These are phyloP conservation scores for Calosoma granatense DNA, from an alignment of 1,140 invertebrate species.

Conservation along the genomic window DNA sequence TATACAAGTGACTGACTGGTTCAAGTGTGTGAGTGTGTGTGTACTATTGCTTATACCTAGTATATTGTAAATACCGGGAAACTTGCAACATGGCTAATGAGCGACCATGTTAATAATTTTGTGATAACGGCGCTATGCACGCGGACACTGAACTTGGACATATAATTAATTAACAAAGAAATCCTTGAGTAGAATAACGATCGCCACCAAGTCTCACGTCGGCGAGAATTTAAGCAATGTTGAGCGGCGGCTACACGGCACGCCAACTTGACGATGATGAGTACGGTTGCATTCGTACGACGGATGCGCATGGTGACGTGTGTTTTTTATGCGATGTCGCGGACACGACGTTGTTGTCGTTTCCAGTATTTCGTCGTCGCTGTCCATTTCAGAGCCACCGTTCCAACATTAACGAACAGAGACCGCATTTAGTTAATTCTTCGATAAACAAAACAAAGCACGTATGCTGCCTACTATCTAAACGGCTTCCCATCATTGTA, in stretches of 20 bases:
- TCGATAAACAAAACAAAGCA: slow-evolving; percentile 1
- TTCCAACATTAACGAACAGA: not conserved
- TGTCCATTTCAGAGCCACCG: not conserved
- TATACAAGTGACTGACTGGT: too few relatives aligned
- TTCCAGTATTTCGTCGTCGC: too few relatives aligned
- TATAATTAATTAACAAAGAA: too few relatives aligned
- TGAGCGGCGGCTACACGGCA: not conserved
- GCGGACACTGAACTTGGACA: not conserved
- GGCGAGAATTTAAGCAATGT: not conserved
- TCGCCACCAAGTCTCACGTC: not conserved
- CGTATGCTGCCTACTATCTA: not conserved
- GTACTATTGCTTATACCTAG: too few relatives aligned
- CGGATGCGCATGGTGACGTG: too few relatives aligned
- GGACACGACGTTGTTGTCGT: too few relatives aligned
- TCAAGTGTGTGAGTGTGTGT: too few relatives aligned
- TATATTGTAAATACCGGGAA: not conserved
- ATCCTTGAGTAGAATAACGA: too few relatives aligned
- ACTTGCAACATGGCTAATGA: not conserved
- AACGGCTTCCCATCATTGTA: slow-evolving; percentile 11
- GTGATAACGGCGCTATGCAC: not conserved
- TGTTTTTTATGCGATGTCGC: not conserved
- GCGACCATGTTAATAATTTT: not conserved
- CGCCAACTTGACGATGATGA: too few relatives aligned
- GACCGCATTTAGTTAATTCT: slow-evolving; percentile 2
- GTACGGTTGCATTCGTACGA: too few relatives aligned